These are phyloP conservation scores for Sander vitreus DNA, from an alignment of 2,113 vertebrate species.

Conservation along the genomic window DNA sequence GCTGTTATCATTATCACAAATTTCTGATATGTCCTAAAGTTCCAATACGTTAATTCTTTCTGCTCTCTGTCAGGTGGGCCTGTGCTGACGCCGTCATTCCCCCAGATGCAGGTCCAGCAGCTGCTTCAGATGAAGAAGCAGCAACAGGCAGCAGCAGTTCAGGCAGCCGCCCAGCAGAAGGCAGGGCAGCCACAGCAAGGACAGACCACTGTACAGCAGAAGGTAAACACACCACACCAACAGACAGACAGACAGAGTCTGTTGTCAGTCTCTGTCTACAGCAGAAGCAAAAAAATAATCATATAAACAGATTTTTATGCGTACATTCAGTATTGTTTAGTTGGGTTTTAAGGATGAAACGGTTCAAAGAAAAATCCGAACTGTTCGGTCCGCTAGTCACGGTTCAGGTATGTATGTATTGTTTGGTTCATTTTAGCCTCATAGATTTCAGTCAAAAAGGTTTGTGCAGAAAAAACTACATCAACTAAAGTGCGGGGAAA, in stretches of 20 bases:
- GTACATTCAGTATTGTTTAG: background rate
- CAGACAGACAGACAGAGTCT: background rate
- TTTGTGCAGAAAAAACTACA: no score
- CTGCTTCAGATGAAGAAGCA: constrained; percentile 86
- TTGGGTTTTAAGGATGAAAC: no score
- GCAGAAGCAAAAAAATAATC: background rate
- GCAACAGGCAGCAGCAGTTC: constrained; percentile 77
- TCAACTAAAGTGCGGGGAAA: no score
- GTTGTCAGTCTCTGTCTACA: background rate
- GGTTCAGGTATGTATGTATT: no score
- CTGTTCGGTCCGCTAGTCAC: no score
- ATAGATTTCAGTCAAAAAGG: no score
- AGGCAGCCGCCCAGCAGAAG: constrained; percentile 89
- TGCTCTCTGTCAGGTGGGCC: constrained; percentile 81
- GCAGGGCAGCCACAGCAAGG: constrained; percentile 88
- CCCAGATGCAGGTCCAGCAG: constrained; percentile 84
- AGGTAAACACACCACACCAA: constrained; percentile 78
- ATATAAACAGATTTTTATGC: background rate
- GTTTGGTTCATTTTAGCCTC: no score
- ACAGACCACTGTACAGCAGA: constrained; percentile 89
- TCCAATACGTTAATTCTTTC: background rate
- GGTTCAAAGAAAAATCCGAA: no score
- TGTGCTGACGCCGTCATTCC: constrained; percentile 85
- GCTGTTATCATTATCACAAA: background rate
- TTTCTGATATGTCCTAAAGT: background rate